Conservation (phyloP, 2,888 invertebrate genomes). For the Philaethria dido region DNA sequence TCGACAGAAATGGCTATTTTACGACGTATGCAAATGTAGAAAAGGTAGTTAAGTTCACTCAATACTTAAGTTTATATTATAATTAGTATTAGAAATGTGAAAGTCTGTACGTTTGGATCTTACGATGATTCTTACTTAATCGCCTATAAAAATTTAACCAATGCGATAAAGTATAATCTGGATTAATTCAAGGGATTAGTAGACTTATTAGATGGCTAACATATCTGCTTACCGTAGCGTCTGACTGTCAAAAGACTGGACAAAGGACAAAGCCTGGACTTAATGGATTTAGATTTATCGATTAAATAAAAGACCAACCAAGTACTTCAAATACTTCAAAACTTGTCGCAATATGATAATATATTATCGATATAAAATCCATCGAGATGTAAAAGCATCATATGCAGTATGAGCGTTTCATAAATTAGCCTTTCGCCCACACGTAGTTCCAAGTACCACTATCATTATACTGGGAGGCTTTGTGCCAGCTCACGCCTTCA, state of each 20-base stretch:
- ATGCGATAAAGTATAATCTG: background rate
- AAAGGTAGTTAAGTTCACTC: constrained; percentile 1
- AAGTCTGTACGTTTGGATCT: background rate
- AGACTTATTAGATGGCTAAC: background rate
- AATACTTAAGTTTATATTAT: background rate
- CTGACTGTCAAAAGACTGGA: too few relatives aligned
- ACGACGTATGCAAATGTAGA: constrained; percentile 2
- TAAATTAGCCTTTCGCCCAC: constrained; percentile 65
- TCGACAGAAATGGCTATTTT: background rate
- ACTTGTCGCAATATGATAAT: constrained; percentile 11
- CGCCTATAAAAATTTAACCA: background rate
- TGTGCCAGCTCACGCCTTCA: constrained; percentile 43
- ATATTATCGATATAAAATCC: constrained; percentile 30
- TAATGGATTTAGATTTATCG: background rate
- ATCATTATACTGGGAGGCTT: constrained; percentile 42
- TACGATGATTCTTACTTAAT: background rate
- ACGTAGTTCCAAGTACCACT: constrained; percentile 49
- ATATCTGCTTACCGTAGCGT: too few relatives aligned
- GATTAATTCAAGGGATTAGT: background rate
- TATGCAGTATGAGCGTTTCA: constrained; percentile 49
- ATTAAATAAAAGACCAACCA: background rate
- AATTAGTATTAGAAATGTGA: background rate
- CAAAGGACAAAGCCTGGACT: too few relatives aligned
- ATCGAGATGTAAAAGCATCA: constrained; percentile 36
- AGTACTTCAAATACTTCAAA: background rate